A percentile compares a stretch with the other conserved stretches of the same genome.
Conservation (phyloP, 2,888 invertebrate species). For the Ormyrus rosae region DNA sequence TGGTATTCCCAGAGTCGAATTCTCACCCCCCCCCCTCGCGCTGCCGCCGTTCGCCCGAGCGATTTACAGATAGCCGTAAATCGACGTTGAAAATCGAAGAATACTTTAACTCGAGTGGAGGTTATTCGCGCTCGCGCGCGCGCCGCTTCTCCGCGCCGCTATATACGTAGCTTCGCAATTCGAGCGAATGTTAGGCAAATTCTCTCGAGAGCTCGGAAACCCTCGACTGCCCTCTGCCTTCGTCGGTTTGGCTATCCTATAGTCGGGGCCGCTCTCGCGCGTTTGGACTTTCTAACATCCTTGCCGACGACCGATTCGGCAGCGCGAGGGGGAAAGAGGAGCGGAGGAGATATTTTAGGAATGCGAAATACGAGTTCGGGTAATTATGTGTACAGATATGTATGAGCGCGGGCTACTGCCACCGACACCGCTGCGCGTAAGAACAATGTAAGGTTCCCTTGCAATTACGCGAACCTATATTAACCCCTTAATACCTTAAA, state of each 20-base stretch:
- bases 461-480: constrained; percentile 53
- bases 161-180: neutral
- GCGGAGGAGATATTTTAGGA: constrained; percentile 30
- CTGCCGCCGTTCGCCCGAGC: constrained; percentile 15
- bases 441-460: constrained; percentile 52
- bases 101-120: constrained; percentile 42
- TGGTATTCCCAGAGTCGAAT: constrained; percentile 17
- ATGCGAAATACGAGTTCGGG: constrained; percentile 42
- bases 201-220: constrained; percentile 25
- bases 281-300: constrained; percentile 40
- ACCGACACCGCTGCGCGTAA: neutral
- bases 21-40: neutral
- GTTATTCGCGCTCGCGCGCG: constrained; percentile 24
- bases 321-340: neutral
- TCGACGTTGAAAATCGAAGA: constrained; percentile 37
- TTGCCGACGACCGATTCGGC: constrained; percentile 1
- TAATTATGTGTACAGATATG: constrained; percentile 46
- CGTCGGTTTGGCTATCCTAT: neutral
- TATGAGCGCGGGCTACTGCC: neutral
- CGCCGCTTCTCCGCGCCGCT: neutral
- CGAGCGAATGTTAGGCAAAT: constrained; percentile 40
- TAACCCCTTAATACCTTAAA: neutral
- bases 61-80: constrained; percentile 39
- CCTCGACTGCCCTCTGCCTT: neutral
- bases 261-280: neutral